A percentile compares a stretch with the other conserved stretches of the same genome.
Conservation (phyloP, 2,113 vertebrate species). For the Siphamia tubifer region DNA sequence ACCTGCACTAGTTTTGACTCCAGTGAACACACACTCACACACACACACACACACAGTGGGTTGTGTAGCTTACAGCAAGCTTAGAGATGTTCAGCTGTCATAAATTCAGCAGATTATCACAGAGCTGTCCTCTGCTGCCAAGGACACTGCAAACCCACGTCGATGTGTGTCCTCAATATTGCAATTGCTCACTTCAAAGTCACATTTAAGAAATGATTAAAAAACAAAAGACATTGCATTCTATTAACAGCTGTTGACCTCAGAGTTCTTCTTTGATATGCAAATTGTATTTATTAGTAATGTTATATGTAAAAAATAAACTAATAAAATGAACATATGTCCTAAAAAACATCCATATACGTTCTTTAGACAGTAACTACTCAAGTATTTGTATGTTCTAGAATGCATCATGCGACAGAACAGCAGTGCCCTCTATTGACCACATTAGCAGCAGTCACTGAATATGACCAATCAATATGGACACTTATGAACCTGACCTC, state of each 20-base stretch:
- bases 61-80: neutral
- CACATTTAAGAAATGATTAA: neutral
- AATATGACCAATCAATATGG: neutral
- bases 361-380: too few relatives aligned
- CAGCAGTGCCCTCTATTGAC: conserved; percentile 12
- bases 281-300: neutral
- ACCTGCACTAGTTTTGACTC: neutral
- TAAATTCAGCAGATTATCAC: conserved; percentile 50
- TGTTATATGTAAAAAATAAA: too few relatives aligned
- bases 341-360: too few relatives aligned
- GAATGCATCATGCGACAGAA: neutral
- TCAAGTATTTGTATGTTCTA: too few relatives aligned
- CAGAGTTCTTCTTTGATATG: neutral
- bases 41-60: neutral
- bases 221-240: neutral
- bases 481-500: neutral
- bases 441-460: neutral
- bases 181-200: neutral
- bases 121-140: conserved; percentile 36
- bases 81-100: conserved; percentile 48
- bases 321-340: too few relatives aligned
- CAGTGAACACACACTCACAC: conserved; percentile 6
- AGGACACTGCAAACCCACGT: neutral
- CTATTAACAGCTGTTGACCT: neutral
- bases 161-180: neutral